Percentiles rank a stretch among this genome's conserved stretches.
phyloP scores from a whole-genome alignment of 2,797 vertebrate species.

The Rhincodon typus region DNA sequence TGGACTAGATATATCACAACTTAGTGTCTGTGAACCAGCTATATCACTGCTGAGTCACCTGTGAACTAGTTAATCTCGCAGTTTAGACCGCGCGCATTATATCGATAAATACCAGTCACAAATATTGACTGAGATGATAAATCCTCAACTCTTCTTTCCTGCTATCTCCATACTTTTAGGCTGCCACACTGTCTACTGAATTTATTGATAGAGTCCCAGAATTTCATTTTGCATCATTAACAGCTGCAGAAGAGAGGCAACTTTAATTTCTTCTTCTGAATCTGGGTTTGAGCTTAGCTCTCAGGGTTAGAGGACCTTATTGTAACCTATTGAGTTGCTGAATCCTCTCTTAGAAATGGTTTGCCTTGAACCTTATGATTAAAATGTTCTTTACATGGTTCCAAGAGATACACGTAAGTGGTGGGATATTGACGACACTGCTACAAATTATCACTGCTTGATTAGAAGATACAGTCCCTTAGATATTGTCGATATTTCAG shows the following conservation, averaged over 20 bases:
- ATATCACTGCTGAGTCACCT: not conserved
- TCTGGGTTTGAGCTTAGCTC: not conserved
- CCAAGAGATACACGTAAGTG: not conserved
- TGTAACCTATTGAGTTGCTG: constrained; percentile 19
- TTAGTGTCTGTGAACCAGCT: no score
- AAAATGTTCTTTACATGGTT: not conserved
- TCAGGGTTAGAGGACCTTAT: not conserved
- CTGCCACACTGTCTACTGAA: not conserved
- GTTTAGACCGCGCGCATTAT: not conserved
- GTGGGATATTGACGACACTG: not conserved
- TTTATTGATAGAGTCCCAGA: not conserved
- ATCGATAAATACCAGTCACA: not conserved
- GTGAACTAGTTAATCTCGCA: not conserved
- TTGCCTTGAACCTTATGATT: not conserved
- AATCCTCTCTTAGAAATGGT: not conserved
- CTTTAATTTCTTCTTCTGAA: not conserved
- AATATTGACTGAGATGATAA: not conserved
- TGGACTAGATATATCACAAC: not conserved
- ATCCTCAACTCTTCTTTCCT: no score
- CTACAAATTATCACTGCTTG: not conserved
- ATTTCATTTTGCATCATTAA: not conserved
- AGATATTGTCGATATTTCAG: not conserved
- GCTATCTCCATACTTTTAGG: no score
- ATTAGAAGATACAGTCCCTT: not conserved
- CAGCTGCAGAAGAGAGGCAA: not conserved